A percentile compares a stretch with the other conserved stretches of the same genome.
Conservation (phyloP, 2,113 vertebrate species). For the Forbesichthys papilliferus region DNA sequence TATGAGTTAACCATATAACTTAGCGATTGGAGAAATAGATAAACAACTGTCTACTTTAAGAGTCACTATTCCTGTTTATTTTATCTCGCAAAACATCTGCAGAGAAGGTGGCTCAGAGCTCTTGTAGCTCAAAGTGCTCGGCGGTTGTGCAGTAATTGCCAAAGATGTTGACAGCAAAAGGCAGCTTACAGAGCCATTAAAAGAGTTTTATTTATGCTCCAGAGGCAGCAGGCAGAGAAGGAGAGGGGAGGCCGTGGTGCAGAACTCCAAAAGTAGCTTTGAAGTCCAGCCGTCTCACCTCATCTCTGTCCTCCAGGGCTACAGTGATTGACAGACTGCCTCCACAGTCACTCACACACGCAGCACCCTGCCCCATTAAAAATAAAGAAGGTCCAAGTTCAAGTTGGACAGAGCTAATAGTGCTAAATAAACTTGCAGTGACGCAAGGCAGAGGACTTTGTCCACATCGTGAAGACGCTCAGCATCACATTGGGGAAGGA, state of each 20-base stretch:
- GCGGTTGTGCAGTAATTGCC: slow-evolving; percentile 72
- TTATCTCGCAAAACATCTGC: slow-evolving; percentile 65
- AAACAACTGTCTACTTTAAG: slow-evolving; percentile 17
- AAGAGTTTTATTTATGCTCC: slow-evolving; percentile 76
- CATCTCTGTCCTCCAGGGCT: slow-evolving; percentile 68
- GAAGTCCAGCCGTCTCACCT: slow-evolving; percentile 75
- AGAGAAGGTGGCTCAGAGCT: slow-evolving; percentile 59
- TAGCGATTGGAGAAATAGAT: neutral
- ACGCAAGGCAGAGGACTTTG: slow-evolving; percentile 53
- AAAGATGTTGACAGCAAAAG: slow-evolving; percentile 77
- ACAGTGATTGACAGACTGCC: slow-evolving; percentile 67
- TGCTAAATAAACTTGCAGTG: slow-evolving; percentile 57
- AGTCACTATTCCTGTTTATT: slow-evolving; percentile 50
- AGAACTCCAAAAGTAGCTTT: slow-evolving; percentile 69
- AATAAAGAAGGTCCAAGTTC: slow-evolving; percentile 57
- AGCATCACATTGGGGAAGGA: slow-evolving; percentile 53
- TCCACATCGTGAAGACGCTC: slow-evolving; percentile 55
- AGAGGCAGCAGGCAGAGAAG: slow-evolving; percentile 48
- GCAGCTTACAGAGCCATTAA: slow-evolving; percentile 77
- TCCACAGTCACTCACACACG: slow-evolving; percentile 49
- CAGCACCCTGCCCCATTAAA: slow-evolving; percentile 32
- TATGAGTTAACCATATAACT: neutral
- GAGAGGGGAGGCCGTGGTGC: slow-evolving; percentile 59
- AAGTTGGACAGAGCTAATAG: slow-evolving; percentile 62
- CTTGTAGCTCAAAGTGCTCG: slow-evolving; percentile 58